Evolutionary conservation across 1,140 invertebrate species (phyloP).

Genomic region (Aporrectodea caliginosa): DNA sequence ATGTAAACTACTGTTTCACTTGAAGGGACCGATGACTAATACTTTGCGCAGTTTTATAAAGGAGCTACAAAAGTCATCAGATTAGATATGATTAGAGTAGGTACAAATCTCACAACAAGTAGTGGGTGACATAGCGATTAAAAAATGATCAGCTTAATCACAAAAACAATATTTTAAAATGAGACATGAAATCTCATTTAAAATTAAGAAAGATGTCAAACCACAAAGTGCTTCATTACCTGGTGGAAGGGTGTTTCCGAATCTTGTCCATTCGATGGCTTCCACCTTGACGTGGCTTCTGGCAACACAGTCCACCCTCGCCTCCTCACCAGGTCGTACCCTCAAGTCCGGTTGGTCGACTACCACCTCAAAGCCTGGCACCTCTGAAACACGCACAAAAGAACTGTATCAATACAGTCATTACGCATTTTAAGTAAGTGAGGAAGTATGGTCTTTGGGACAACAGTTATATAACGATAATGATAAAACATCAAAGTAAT

Average conservation of each 20-base stretch:
- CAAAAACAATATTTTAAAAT: not conserved
- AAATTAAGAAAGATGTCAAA: not conserved
- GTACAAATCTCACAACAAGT: not conserved
- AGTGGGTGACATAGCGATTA: not conserved
- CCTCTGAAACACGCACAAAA: not conserved
- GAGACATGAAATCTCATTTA: not conserved
- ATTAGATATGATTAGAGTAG: too few relatives aligned
- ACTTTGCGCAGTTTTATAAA: too few relatives aligned
- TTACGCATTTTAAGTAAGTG: too few relatives aligned
- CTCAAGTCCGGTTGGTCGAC: slow-evolving; percentile 57
- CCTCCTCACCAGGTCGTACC: slow-evolving; percentile 39
- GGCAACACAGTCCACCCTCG: slow-evolving; percentile 47
- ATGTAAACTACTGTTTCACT: too few relatives aligned
- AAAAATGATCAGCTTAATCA: not conserved
- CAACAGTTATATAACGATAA: too few relatives aligned
- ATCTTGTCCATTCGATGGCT: slow-evolving; percentile 47
- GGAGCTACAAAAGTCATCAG: too few relatives aligned
- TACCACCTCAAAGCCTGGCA: slow-evolving; percentile 52
- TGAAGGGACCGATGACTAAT: too few relatives aligned
- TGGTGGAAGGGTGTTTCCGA: slow-evolving; percentile 56
- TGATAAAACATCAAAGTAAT: too few relatives aligned
- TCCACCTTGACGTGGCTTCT: slow-evolving; percentile 26
- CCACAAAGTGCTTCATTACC: slow-evolving; percentile 36
- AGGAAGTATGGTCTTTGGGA: too few relatives aligned
- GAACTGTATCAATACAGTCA: not conserved